Conservation (phyloP, 2,797 vertebrate species). For the Orientallactaga sibirica region DNA sequence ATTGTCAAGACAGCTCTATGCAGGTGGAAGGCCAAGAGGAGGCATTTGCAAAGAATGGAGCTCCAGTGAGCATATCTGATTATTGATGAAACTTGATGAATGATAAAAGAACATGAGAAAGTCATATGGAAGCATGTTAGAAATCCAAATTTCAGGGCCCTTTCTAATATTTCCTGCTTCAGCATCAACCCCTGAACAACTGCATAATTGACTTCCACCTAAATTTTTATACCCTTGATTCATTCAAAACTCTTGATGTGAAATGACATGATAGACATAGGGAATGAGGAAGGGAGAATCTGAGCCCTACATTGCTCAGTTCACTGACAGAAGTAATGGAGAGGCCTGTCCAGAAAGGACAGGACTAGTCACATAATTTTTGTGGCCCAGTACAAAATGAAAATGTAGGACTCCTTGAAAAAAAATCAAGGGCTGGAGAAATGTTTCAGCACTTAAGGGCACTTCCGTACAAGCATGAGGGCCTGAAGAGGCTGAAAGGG, state of each 20-base stretch:
- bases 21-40: background rate
- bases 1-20: background rate
- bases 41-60: background rate
- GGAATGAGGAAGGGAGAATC: background rate
- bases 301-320: background rate
- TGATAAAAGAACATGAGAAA: slow-evolving; percentile 44
- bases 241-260: background rate
- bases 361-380: background rate
- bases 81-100: slow-evolving; percentile 3
- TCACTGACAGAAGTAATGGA: background rate
- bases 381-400: background rate
- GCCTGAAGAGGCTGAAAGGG: too few species aligned
- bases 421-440: too few species aligned
- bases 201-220: background rate
- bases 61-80: background rate
- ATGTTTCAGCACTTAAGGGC: too few species aligned
- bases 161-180: background rate
- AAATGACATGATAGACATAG: background rate
- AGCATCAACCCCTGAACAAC: background rate
- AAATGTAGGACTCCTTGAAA: background rate
- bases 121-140: background rate
- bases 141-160: background rate
- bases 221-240: background rate
- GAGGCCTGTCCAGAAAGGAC: background rate
- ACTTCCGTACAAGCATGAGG: too few species aligned